A percentile compares a stretch with the other conserved stretches of the same genome.
Conservation (phyloP, 2,797 vertebrate genomes). For the Platalea minor region DNA sequence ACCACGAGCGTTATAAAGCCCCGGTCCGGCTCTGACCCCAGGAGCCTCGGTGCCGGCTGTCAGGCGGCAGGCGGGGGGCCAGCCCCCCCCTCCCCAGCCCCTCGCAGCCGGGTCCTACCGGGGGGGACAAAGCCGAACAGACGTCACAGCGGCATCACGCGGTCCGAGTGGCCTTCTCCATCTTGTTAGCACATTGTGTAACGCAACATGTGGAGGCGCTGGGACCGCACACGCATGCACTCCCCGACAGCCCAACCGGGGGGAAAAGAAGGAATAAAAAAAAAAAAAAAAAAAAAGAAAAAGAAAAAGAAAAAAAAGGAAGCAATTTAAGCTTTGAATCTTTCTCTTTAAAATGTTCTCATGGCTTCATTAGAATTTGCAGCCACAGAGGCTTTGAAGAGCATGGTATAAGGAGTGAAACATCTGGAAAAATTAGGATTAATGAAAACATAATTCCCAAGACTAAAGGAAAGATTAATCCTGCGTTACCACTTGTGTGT, state of each 20-base stretch:
- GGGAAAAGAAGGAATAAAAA: not conserved
- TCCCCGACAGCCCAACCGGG: slow-evolving; percentile 23
- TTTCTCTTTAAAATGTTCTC: slow-evolving; percentile 57
- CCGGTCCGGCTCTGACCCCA: not conserved
- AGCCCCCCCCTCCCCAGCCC: not conserved
- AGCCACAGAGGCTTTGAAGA: slow-evolving; percentile 74
- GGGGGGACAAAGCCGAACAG: not conserved
- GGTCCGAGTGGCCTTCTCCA: slow-evolving; percentile 32
- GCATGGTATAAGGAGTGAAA: slow-evolving; percentile 64
- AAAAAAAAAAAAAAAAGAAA: accelerated
- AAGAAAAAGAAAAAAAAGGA: not conserved
- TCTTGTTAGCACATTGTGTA: slow-evolving; percentile 68
- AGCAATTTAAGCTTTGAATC: slow-evolving; percentile 66
- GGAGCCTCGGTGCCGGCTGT: not conserved
- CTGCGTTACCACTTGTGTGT: slow-evolving; percentile 65
- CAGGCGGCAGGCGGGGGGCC: not conserved
- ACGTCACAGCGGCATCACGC: slow-evolving; percentile 50
- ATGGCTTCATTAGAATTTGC: slow-evolving; percentile 58
- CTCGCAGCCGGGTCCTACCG: not conserved
- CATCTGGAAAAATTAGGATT: slow-evolving; percentile 76
- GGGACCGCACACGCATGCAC: slow-evolving; percentile 53
- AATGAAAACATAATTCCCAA: slow-evolving; percentile 69
- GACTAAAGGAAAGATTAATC: slow-evolving; percentile 66
- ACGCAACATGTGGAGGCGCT: slow-evolving; percentile 51
- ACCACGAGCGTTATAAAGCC: not conserved